Evolutionary conservation across 92 coral and sea anemone species (phyloP).

Genomic region (Phymanthus crucifer): DNA sequence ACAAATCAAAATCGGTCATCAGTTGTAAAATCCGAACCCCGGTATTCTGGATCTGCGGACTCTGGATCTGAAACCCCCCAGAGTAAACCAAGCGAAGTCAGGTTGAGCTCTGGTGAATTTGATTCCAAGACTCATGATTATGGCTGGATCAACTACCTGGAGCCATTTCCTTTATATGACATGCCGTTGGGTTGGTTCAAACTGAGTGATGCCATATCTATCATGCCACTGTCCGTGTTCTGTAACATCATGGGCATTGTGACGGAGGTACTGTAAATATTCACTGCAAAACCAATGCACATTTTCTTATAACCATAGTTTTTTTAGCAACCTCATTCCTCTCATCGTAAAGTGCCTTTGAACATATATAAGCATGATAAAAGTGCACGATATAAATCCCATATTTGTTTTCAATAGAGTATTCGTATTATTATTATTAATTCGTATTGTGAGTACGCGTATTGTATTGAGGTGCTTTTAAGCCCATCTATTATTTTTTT

Average conservation of each 20-base stretch:
- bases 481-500: background rate
- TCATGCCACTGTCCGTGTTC: constrained; percentile 71
- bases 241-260: constrained; percentile 62
- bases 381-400: background rate
- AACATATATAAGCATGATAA: too few relatives aligned
- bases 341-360: too few relatives aligned
- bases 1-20: background rate
- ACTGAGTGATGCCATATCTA: constrained; percentile 47
- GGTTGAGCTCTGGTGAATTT: constrained; percentile 16
- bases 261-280: constrained; percentile 45
- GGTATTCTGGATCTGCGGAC: constrained; percentile 2
- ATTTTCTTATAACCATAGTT: too few relatives aligned
- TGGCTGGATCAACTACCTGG: constrained; percentile 54
- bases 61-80: constrained; percentile 5
- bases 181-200: constrained; percentile 59
- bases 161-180: constrained; percentile 41
- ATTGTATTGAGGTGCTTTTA: background rate
- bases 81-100: background rate
- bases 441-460: background rate
- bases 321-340: too few relatives aligned
- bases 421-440: too few relatives aligned
- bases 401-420: background rate
- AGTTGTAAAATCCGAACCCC: background rate
- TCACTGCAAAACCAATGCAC: background rate
- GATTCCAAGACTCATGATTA: constrained; percentile 39